Conservation (phyloP, 2,113 vertebrate genomes). For the Oncorhynchus kisutch region DNA sequence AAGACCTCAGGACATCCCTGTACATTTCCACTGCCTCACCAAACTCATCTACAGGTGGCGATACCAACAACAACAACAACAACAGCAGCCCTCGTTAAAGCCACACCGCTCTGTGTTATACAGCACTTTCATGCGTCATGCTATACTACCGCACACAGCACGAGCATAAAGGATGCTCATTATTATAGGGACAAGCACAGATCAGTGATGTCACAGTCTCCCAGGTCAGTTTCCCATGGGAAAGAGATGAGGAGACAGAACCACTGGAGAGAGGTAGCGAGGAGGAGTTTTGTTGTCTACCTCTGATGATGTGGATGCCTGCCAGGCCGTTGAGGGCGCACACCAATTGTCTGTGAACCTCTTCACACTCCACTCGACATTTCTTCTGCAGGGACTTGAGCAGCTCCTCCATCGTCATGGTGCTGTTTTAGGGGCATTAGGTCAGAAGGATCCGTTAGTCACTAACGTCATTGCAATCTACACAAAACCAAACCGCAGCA, state of each 20-base stretch:
- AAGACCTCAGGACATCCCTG: slow-evolving; percentile 92
- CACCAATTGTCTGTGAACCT: slow-evolving; percentile 93
- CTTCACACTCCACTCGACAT: slow-evolving; percentile 94
- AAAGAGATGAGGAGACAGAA: slow-evolving; percentile 25
- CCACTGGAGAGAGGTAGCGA: too few species aligned
- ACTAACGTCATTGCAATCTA: not conserved
- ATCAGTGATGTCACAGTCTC: not conserved
- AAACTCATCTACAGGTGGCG: slow-evolving; percentile 80
- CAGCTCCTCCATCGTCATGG: slow-evolving; percentile 99
- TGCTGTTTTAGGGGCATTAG: slow-evolving; percentile 69
- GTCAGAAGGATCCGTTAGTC: not conserved
- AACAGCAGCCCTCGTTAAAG: slow-evolving; percentile 1
- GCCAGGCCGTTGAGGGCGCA: slow-evolving; percentile 97
- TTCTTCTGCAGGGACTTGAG: slow-evolving; percentile 96
- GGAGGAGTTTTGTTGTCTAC: slow-evolving; percentile 67
- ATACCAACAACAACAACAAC: not conserved
- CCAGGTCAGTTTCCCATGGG: slow-evolving; percentile 58
- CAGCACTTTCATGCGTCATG: not conserved
- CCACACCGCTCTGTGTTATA: not conserved
- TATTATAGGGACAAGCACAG: not conserved
- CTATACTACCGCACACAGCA: not conserved
- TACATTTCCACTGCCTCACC: slow-evolving; percentile 85
- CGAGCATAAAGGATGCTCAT: slow-evolving; percentile 2
- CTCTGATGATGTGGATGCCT: slow-evolving; percentile 98
- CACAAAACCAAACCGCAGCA: not conserved